phyloP scores from a whole-genome alignment of 1,140 invertebrate species.

The Lasioglossum albipes region DNA sequence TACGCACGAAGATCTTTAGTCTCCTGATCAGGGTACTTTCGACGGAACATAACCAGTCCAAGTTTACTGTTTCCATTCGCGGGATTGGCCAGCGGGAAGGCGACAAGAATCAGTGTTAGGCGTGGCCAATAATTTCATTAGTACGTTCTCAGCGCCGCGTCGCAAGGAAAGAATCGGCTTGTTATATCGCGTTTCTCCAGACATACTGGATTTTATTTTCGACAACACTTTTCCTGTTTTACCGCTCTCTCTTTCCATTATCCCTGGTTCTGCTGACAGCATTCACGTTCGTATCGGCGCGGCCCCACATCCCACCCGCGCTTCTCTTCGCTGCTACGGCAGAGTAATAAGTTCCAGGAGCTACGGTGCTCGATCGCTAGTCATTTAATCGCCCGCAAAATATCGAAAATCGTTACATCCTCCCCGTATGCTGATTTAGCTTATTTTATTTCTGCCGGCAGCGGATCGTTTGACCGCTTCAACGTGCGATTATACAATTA shows the following conservation, averaged over 20 bases:
- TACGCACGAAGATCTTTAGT: too few relatives aligned
- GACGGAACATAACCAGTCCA: too few relatives aligned
- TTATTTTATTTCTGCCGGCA: background rate
- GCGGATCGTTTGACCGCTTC: too few relatives aligned
- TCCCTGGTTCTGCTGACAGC: background rate
- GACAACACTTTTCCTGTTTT: background rate
- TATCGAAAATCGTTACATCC: constrained; percentile 42
- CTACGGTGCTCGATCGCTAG: constrained; percentile 20
- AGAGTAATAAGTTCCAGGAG: constrained; percentile 31
- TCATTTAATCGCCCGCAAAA: constrained; percentile 32
- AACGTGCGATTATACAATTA: too few relatives aligned
- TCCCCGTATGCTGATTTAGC: background rate
- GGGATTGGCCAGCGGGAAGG: background rate
- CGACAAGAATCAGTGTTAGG: background rate
- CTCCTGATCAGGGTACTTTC: too few relatives aligned
- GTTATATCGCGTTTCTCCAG: background rate
- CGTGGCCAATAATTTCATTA: background rate
- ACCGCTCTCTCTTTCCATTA: background rate
- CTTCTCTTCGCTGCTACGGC: background rate
- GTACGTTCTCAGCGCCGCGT: background rate
- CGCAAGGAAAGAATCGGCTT: background rate
- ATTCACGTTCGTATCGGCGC: background rate
- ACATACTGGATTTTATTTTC: constrained; percentile 7
- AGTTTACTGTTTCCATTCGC: background rate
- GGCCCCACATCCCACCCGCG: background rate